Conservation (phyloP, 2,797 vertebrate species). For the Smutsia gigantea region DNA sequence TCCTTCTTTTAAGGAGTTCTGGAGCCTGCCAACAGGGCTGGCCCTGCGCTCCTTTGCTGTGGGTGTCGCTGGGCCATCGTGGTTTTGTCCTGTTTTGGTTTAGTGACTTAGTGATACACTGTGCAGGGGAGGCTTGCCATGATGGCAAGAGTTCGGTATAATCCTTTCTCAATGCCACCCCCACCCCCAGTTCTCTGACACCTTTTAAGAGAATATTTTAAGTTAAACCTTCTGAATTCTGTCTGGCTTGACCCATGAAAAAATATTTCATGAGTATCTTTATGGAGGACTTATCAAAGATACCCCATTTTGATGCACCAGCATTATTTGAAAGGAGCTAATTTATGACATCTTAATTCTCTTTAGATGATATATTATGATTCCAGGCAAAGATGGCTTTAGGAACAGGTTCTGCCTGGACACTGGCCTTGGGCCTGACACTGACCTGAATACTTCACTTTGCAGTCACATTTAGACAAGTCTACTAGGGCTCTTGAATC, state of each 20-base stretch:
- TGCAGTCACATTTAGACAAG: neutral
- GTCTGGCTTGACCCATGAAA: neutral
- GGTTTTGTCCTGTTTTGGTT: neutral
- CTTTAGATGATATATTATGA: neutral
- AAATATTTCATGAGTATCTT: neutral
- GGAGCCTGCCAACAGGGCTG: neutral
- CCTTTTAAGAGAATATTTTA: neutral
- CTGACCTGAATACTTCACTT: neutral
- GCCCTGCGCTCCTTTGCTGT: neutral
- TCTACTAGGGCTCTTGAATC: neutral
- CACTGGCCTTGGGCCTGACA: neutral
- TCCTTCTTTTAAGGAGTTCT: neutral
- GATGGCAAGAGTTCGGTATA: neutral
- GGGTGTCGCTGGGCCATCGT: neutral
- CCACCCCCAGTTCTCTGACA: neutral
- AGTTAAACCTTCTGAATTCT: neutral
- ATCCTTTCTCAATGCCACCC: neutral
- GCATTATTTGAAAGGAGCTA: neutral
- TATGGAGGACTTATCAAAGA: neutral
- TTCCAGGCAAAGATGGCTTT: neutral
- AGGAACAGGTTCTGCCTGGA: neutral
- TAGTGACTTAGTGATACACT: neutral
- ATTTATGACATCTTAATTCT: slow-evolving; percentile 6
- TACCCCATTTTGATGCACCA: neutral
- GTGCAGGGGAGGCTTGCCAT: neutral